Percentiles rank a stretch among this genome's conserved stretches.
These are phyloP conservation scores for Polyodon spathula DNA, from an alignment of 2,113 vertebrate species.

Conservation along the genomic window DNA sequence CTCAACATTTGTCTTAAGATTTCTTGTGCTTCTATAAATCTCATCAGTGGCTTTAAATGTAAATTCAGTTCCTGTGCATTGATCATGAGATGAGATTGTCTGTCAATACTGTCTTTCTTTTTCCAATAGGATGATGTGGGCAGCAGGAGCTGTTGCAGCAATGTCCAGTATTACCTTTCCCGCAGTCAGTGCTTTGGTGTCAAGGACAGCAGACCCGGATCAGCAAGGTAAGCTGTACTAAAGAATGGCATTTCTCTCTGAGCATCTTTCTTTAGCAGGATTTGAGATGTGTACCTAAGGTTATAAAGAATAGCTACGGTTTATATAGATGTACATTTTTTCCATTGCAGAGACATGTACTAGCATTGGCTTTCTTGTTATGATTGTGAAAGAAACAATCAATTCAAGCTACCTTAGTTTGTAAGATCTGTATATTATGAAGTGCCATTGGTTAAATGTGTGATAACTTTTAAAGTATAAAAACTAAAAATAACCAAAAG, in stretches of 20 bases:
- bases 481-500: no score
- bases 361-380: neutral
- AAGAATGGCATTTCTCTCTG: neutral
- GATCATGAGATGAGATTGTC: neutral
- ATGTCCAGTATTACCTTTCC: constrained; percentile 85
- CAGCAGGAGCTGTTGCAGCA: constrained; percentile 70
- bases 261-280: neutral
- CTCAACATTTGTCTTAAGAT: neutral
- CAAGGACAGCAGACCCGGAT: constrained; percentile 72
- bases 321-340: neutral
- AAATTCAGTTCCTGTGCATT: neutral
- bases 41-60: neutral
- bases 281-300: neutral
- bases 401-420: no score
- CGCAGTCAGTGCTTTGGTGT: constrained; percentile 72
- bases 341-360: no score
- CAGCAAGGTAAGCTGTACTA: constrained; percentile 62
- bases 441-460: no score
- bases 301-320: neutral
- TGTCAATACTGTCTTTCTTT: neutral
- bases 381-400: no score
- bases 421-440: no score
- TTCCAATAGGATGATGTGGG: constrained; percentile 79
- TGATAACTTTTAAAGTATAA: no score
- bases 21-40: neutral